Base-by-base conservation (phyloP, 2,797 vertebrate species). In the Oophaga sylvatica region DNA sequence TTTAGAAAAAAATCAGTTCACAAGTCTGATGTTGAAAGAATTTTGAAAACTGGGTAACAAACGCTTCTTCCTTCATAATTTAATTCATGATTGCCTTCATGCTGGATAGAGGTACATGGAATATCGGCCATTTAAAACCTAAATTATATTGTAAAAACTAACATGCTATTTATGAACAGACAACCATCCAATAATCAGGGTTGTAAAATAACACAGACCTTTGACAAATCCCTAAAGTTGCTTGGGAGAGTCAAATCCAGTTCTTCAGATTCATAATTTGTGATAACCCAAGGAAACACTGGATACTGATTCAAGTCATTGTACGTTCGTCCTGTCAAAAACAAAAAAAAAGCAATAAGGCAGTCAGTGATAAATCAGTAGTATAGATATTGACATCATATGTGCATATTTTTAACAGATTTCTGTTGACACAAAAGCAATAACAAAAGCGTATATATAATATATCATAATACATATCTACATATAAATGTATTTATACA, bases 201-300 rank as follows among this genome's bases (percentile, higher is more conserved):
- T 5, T 35, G 12, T 35, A 63, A 62, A 41, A 62, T 13, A 91
- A 68, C 80, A 65, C 78, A 90, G 94, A 99, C 98, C 97, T 99
- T 99, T 87, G 98, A 99, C 88, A 99, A 95, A 94, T 99, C 98
- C 94, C 98, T 96, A 94, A 97, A 99, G 95, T 99, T 99, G 95
- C 97, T 99, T 77, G 98, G 98, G 91, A 99, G 95, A n/a, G 97
- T 99, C 89, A 99, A 96, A 93, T 99, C 98, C 93, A 99, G 90
- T 85, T 97, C 97, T 89, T 96, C 97, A 5, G 97, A 96, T 81
- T 99, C 98, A 77, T 99, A 99, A 94, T 99, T 99, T 91, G 97
- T 99, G 93, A 99, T 97, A 86, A 99, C 96, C 98, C 98, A 99
- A 5, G 98, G 98, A 93, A 99, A 99, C 87, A 99, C 97, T 1